These are phyloP conservation scores for Philypnodon macrostomus DNA, from an alignment of 2,797 vertebrate genomes.

Conservation along the genomic window DNA sequence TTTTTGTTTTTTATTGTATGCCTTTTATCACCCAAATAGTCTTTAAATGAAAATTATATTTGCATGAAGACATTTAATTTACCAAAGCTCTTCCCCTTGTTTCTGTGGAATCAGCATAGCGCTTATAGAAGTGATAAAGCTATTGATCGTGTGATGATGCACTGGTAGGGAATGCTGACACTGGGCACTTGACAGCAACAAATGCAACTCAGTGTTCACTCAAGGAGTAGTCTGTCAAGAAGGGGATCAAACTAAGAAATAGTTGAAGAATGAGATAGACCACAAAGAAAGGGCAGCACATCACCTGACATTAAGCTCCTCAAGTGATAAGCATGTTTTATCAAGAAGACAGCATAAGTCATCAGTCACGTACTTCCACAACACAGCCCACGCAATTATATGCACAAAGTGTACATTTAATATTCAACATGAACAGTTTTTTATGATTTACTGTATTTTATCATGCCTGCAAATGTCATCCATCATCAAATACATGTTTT, in stretches of 20 bases:
- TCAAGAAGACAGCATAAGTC: constrained; percentile 66
- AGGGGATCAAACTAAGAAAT: constrained; percentile 32
- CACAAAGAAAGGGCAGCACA: constrained; percentile 19
- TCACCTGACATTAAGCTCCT: constrained; percentile 10
- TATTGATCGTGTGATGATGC: constrained; percentile 51
- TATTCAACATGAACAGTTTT: constrained; percentile 6
- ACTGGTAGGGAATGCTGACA: constrained; percentile 37
- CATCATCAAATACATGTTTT: neutral
- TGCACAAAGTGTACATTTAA: constrained; percentile 45
- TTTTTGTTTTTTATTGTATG: neutral
- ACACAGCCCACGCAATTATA: constrained; percentile 59
- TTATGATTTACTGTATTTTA: constrained; percentile 39
- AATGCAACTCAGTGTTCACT: constrained; percentile 34
- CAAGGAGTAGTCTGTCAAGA: constrained; percentile 27
- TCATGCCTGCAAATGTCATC: constrained; percentile 10
- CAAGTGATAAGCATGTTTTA: neutral
- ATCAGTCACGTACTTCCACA: constrained; percentile 75
- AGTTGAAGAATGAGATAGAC: too few relatives aligned
- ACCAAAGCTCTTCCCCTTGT: constrained; percentile 31
- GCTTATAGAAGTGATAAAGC: constrained; percentile 51
- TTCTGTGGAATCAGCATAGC: constrained; percentile 28
- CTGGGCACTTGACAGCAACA: constrained; percentile 29
- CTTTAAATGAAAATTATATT: constrained; percentile 27
- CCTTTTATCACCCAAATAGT: constrained; percentile 16
- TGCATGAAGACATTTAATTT: constrained; percentile 38